Percentiles rank a stretch among this genome's conserved stretches.
Conservation (phyloP, 2,113 vertebrate species). For the Stomatorhinus ivindoensis region DNA sequence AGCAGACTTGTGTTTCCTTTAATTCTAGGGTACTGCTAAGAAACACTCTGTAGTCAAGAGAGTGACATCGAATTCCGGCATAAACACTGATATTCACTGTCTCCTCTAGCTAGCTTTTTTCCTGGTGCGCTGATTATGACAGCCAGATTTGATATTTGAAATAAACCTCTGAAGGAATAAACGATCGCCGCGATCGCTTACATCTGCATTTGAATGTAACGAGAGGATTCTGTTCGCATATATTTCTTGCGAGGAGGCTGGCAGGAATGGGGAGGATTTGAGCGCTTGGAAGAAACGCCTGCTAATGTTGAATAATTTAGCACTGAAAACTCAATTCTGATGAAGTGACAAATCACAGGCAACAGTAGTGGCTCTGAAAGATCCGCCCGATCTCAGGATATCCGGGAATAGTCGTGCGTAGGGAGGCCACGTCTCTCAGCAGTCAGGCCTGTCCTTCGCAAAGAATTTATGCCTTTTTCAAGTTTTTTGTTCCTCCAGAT, state of each 20-base stretch:
- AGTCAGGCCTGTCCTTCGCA: background rate
- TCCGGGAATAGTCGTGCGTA: background rate
- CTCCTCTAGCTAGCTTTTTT: background rate
- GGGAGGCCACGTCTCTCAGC: background rate
- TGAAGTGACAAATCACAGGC: slow-evolving; percentile 23
- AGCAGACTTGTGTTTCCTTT: background rate
- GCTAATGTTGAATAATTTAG: slow-evolving; percentile 50
- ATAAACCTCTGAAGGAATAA: slow-evolving; percentile 62
- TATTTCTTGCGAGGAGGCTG: slow-evolving; percentile 56
- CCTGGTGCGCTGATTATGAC: background rate
- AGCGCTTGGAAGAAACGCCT: slow-evolving; percentile 53
- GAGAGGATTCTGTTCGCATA: slow-evolving; percentile 54
- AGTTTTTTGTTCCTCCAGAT: background rate
- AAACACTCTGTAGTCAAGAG: background rate
- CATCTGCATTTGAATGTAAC: slow-evolving; percentile 65
- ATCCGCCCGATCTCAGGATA: background rate
- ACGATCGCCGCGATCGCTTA: slow-evolving; percentile 57
- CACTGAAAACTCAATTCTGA: slow-evolving; percentile 44
- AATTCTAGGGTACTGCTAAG: background rate
- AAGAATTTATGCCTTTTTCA: background rate
- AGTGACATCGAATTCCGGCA: background rate
- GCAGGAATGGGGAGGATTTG: slow-evolving; percentile 57
- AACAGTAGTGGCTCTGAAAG: background rate
- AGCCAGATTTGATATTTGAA: slow-evolving; percentile 41
- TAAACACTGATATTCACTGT: background rate